Evolutionary conservation across 2,888 invertebrate genomes (phyloP), one percentile per base, ranked within the genome.

Genomic region (Sclerodermus sp.): DNA sequence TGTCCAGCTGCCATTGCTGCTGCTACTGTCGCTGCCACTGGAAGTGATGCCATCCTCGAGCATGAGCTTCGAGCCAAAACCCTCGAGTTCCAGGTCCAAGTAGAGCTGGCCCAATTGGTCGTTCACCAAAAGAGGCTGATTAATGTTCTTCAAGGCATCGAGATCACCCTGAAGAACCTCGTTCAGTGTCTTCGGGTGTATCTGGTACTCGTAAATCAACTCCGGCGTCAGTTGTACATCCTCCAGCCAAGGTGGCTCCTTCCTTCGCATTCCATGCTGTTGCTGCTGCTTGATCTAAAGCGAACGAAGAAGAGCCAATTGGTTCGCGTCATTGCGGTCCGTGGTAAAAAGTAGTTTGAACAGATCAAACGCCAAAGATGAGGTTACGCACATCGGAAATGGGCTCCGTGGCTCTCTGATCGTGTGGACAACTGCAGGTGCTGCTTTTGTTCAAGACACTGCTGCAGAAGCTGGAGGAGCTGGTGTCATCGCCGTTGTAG

Each of bases 71-170:
- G 83, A 77, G 10, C 56, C 59, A 5, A 83, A 79, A 0, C 86
- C 86, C 60, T 85, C 84, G n/a, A 87, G 64, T 60, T 87, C 85
- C 64, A 89, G 78, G 63, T 90, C 89, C 30, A 83, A 62, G 66
- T 88, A 89, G 3, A 90, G 76, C 66, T 89, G 88, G 32, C 79
- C 82, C 16, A 91, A 73, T 73, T 91, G 91, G 47, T 89, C 87
- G 67, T 88, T 88, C 1, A 91, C 89, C 62, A 88, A 61, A 1
- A 79, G 63, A 0, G 90, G 87, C 84, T 90, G 80, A 57, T 82
- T 79, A 0, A 86, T 73, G 3, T 70, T 74, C 43, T 79, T 79
- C 18, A 90, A 78, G 42, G 80, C 80, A 46, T 83, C 73, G 65
- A 83, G 77, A 67, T 91, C 90, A 2, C 81, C 77, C 56, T 80